A percentile compares a stretch with the other conserved stretches of the same genome.
phyloP scores from a whole-genome alignment of 2,113 vertebrate genomes.

The Geococcyx californianus region DNA sequence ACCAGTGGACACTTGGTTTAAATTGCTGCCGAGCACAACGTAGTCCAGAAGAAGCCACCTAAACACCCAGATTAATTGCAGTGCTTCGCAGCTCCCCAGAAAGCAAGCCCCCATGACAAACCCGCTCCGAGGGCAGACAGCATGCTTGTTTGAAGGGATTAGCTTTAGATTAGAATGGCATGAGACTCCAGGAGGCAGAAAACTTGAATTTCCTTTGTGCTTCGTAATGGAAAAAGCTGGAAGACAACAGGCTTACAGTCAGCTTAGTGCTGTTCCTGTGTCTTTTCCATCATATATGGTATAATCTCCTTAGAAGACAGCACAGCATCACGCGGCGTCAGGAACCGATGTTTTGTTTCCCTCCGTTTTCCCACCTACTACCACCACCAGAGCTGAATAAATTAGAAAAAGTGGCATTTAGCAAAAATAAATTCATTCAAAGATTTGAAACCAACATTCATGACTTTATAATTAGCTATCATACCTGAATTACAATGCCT shows the following conservation, averaged over 20 bases:
- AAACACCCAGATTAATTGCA: conserved; percentile 29
- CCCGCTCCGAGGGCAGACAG: not conserved
- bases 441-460: not conserved
- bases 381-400: not conserved
- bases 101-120: not conserved
- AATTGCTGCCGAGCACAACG: conserved; percentile 61
- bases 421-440: not conserved
- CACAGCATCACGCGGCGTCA: fast-evolving
- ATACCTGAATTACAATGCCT: not conserved
- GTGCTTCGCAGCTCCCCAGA: not conserved
- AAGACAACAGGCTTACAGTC: conserved; percentile 69
- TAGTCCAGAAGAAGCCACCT: conserved; percentile 42
- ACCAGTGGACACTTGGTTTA: conserved; percentile 69
- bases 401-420: not conserved
- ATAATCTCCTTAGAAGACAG: conserved; percentile 42
- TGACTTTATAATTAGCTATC: conserved; percentile 25
- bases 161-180: conserved; percentile 8
- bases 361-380: not conserved
- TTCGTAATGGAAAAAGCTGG: conserved; percentile 40
- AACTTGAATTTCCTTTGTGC: conserved; percentile 57
- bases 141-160: conserved; percentile 13
- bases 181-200: conserved; percentile 17
- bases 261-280: conserved; percentile 53
- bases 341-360: not conserved
- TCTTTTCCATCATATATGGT: conserved; percentile 13